A percentile compares a stretch with the other conserved stretches of the same genome.
phyloP scores from a whole-genome alignment of 2,797 vertebrate genomes.

The Sebastes goodei region DNA sequence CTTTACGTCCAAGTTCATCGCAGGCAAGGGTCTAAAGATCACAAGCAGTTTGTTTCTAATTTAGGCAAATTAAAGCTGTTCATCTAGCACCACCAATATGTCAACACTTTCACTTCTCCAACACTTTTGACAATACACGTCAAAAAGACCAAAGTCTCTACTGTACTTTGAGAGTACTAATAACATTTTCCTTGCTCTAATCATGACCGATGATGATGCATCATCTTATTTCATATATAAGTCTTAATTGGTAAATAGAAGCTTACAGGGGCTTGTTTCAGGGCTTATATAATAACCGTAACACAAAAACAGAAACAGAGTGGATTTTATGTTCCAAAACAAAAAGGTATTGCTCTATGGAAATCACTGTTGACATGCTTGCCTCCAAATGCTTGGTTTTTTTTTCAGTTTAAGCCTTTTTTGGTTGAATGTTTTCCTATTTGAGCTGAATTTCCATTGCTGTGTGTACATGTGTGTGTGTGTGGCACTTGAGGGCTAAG shows the following conservation, averaged over 20 bases:
- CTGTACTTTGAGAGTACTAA: background rate
- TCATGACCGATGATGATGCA: constrained; percentile 16
- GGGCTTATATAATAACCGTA: constrained; percentile 17
- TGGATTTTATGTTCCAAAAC: constrained; percentile 27
- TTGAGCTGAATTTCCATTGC: constrained; percentile 8
- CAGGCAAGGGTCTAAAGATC: background rate
- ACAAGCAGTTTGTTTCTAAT: background rate
- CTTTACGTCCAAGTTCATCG: background rate
- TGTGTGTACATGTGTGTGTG: background rate
- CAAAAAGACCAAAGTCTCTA: background rate
- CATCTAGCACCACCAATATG: background rate
- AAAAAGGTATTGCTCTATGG: constrained; percentile 32
- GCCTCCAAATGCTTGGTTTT: constrained; percentile 47
- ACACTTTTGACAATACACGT: background rate
- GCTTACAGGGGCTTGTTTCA: constrained; percentile 11
- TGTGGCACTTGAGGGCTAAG: constrained; percentile 5
- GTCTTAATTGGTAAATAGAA: constrained; percentile 16
- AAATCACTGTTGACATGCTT: constrained; percentile 52
- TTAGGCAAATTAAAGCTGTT: background rate
- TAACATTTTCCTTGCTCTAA: background rate
- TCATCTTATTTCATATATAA: constrained; percentile 3
- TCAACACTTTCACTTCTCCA: background rate
- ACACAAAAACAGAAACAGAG: constrained; percentile 24
- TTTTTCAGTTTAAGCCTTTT: constrained; percentile 41
- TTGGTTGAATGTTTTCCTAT: constrained; percentile 27